phyloP scores from a whole-genome alignment of 2,113 vertebrate genomes.

The Dascyllus trimaculatus region DNA sequence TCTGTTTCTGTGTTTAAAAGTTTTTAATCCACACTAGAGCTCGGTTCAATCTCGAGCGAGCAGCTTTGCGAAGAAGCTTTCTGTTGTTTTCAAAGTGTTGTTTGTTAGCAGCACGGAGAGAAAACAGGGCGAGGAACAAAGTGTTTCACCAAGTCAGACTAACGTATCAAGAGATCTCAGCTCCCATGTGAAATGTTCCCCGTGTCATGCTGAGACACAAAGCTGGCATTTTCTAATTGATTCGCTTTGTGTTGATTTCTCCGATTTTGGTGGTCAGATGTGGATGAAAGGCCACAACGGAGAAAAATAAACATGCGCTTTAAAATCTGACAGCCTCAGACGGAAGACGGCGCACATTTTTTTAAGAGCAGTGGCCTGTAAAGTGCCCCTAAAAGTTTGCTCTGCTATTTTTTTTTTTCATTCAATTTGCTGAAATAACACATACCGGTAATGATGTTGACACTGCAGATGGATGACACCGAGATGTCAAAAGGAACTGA shows the following conservation, averaged over 20 bases:
- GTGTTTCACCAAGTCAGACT: background rate
- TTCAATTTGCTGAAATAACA: constrained; percentile 46
- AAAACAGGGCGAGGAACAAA: constrained; percentile 8
- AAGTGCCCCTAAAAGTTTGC: constrained; percentile 15
- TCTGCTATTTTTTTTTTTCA: constrained; percentile 1
- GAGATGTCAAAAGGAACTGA: constrained; percentile 65
- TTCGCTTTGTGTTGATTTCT: constrained; percentile 8
- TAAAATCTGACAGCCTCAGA: background rate
- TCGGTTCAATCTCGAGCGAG: background rate
- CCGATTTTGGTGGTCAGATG: background rate
- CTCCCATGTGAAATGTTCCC: background rate
- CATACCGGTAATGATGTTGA: constrained; percentile 37
- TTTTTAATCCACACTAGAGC: too few relatives aligned
- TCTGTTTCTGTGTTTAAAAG: background rate
- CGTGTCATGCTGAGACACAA: background rate
- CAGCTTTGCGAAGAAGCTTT: background rate
- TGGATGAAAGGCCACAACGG: background rate
- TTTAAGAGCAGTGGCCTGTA: too few relatives aligned
- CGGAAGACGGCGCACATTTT: background rate
- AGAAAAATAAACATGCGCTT: constrained; percentile 2
- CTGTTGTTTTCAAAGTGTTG: background rate
- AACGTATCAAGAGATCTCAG: background rate
- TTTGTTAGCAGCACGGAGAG: background rate
- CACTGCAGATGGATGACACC: constrained; percentile 69
- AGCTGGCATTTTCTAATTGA: background rate